Conservation (phyloP, 2,113 vertebrate species). For the Gorsachius goisagi region DNA sequence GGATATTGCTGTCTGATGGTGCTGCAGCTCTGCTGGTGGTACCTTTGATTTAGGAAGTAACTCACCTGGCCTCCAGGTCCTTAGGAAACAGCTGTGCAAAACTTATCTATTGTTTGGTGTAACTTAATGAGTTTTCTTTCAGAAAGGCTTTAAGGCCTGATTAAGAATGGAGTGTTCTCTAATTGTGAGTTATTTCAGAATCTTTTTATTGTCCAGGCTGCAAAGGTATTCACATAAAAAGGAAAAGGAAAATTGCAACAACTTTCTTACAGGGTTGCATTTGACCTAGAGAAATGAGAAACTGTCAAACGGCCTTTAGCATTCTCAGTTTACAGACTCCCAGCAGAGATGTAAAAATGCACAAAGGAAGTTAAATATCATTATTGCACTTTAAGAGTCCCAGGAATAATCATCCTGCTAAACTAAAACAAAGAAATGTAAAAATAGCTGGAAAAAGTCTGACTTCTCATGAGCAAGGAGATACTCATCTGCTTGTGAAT, state of each 20-base stretch:
- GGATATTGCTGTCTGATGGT: neutral
- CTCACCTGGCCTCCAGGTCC: neutral
- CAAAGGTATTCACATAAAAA: neutral
- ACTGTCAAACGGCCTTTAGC: neutral
- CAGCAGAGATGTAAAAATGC: neutral
- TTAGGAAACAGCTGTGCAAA: neutral
- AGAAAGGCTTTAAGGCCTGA: neutral
- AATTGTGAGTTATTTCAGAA: neutral
- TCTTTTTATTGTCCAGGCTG: neutral
- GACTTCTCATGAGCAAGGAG: neutral
- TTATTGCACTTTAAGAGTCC: neutral
- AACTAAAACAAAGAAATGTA: neutral
- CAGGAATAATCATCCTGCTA: neutral
- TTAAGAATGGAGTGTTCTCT: neutral
- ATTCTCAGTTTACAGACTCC: neutral
- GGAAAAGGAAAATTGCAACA: neutral
- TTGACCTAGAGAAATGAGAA: neutral
- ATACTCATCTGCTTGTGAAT: neutral
- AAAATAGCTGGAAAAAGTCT: neutral
- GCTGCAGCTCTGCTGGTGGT: neutral
- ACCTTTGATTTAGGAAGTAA: neutral
- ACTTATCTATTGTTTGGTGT: neutral
- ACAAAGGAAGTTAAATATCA: neutral
- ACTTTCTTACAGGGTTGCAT: neutral
- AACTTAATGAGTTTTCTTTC: neutral